These are phyloP conservation scores for Erebia ligea DNA, from an alignment of 2,888 invertebrate genomes.

Conservation along the genomic window DNA sequence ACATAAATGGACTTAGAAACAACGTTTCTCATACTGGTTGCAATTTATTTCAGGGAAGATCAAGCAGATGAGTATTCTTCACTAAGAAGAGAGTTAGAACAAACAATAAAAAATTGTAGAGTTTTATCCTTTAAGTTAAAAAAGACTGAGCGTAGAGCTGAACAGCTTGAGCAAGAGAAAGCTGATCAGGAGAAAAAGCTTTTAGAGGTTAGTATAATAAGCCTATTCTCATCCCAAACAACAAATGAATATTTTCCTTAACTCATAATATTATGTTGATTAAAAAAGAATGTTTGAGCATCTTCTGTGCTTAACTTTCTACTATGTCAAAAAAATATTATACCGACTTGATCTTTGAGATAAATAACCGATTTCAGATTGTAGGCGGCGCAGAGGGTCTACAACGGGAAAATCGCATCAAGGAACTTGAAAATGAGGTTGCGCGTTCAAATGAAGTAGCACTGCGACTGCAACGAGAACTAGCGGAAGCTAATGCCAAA, in stretches of 20 bases:
- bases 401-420: slow-evolving; percentile 87
- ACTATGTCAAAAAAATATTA: no score
- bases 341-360: background rate
- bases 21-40: background rate
- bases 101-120: slow-evolving; percentile 98
- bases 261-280: no score
- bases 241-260: background rate
- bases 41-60: slow-evolving; percentile 88
- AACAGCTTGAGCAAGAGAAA: slow-evolving; percentile 94
- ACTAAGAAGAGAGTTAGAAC: slow-evolving; percentile 96
- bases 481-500: slow-evolving; percentile 86
- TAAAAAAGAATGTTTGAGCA: no score
- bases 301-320: no score
- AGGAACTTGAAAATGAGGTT: slow-evolving; percentile 93
- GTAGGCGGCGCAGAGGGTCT: slow-evolving; percentile 84
- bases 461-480: slow-evolving; percentile 86
- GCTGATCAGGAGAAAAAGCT: slow-evolving; percentile 87
- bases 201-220: slow-evolving; percentile 64
- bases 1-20: no score
- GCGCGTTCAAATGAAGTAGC: slow-evolving; percentile 90
- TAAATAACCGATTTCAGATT: slow-evolving; percentile 53
- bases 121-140: slow-evolving; percentile 98
- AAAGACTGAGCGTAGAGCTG: slow-evolving; percentile 95
- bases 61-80: slow-evolving; percentile 98
- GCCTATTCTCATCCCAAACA: background rate